Percentiles rank a stretch among this genome's conserved stretches.
These are phyloP conservation scores for Brachyrhaphis roseni DNA, from an alignment of 2,797 vertebrate genomes.

Conservation along the genomic window DNA sequence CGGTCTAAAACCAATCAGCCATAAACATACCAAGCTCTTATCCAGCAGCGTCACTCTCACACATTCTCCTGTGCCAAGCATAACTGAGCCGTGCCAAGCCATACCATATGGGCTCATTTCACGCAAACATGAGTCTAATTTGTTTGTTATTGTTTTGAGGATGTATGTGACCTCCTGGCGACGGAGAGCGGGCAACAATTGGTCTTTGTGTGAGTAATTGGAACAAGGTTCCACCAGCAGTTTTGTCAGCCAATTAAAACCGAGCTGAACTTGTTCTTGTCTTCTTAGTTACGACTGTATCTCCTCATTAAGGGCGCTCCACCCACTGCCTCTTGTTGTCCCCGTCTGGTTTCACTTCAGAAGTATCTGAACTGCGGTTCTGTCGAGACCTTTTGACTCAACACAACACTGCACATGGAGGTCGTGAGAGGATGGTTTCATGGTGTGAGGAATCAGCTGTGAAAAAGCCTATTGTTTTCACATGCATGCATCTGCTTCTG, in stretches of 20 bases:
- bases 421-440: not conserved
- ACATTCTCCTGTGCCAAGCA: conserved; percentile 21
- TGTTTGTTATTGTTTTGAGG: conserved; percentile 64
- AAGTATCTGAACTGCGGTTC: not conserved
- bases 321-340: conserved; percentile 26
- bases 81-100: conserved; percentile 21
- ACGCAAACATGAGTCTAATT: conserved; percentile 42
- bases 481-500: not conserved
- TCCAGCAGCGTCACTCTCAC: conserved; percentile 26
- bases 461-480: not conserved
- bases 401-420: not conserved
- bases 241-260: conserved; percentile 73
- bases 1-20: conserved; percentile 29
- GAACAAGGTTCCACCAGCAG: conserved; percentile 71
- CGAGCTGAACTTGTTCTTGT: conserved; percentile 39
- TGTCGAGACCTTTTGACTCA: not conserved
- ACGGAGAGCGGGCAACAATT: conserved; percentile 62
- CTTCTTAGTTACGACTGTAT: conserved; percentile 37
- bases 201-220: conserved; percentile 75
- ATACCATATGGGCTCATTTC: conserved; percentile 43
- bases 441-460: not conserved
- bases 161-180: conserved; percentile 55
- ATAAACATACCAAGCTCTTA: conserved; percentile 48
- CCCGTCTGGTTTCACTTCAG: conserved; percentile 4
- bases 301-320: conserved; percentile 47